Conservation (phyloP, 2,888 invertebrate species). For the Thera obeliscata region DNA sequence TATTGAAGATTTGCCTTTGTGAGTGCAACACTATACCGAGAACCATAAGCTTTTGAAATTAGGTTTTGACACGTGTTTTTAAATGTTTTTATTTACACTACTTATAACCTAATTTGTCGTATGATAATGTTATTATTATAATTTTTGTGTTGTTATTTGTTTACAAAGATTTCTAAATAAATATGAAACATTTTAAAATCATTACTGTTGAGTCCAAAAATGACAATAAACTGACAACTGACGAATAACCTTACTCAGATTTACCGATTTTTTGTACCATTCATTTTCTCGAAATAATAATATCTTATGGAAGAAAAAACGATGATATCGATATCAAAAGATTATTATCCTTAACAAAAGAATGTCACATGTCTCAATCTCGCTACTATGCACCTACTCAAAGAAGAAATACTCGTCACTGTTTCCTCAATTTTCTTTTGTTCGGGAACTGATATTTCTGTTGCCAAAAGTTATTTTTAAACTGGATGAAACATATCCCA, state of each 20-base stretch:
- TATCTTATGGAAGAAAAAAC: neutral
- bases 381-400: slow-evolving; percentile 6
- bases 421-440: slow-evolving; percentile 14
- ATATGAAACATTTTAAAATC: no score
- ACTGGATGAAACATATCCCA: neutral
- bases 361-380: slow-evolving; percentile 11
- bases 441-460: neutral
- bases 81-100: no score
- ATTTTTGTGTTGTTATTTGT: no score
- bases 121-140: no score
- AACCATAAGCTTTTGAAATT: no score
- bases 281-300: neutral
- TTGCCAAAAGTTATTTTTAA: neutral
- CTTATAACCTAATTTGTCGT: no score
- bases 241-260: neutral
- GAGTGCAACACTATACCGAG: neutral
- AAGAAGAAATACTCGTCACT: neutral
- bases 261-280: neutral
- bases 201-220: no score
- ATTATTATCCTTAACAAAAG: slow-evolving; percentile 4
- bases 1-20: slow-evolving; percentile 8
- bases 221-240: no score
- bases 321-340: slow-evolving; percentile 15
- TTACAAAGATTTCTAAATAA: no score
- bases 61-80: no score